Conservation (phyloP, 2,797 vertebrate genomes). For the Gadopsis bispinosus region DNA sequence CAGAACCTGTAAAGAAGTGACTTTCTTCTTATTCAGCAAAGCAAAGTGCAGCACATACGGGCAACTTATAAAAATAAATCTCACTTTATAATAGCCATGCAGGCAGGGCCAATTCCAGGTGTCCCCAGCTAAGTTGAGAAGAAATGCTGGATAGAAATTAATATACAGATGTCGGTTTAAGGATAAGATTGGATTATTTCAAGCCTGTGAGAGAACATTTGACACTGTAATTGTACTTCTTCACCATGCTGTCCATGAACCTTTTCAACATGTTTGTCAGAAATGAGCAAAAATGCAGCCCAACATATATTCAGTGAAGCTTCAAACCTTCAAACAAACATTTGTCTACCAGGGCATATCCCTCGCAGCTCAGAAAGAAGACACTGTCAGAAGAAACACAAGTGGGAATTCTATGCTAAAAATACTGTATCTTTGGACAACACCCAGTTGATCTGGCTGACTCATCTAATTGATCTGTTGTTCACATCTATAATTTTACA, state of each 20-base stretch:
- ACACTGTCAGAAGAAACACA: too few species aligned
- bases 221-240: background rate
- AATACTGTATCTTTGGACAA: too few species aligned
- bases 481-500: too few species aligned
- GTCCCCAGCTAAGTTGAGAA: background rate
- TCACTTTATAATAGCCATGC: background rate
- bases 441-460: too few species aligned
- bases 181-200: background rate
- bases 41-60: background rate
- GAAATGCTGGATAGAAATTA: background rate
- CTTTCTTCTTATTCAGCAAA: conserved; percentile 25
- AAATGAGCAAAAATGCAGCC: background rate
- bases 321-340: too few species aligned
- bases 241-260: background rate
- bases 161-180: background rate
- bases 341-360: background rate
- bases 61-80: background rate
- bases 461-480: too few species aligned
- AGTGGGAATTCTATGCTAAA: too few species aligned
- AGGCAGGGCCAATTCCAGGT: background rate
- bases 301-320: background rate
- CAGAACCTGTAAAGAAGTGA: background rate
- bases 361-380: background rate
- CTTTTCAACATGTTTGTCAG: background rate
- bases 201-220: background rate